Evolutionary conservation across 1,140 invertebrate species (phyloP), one percentile per base, ranked within the genome.

Genomic region (Cryptotermes secundus): DNA sequence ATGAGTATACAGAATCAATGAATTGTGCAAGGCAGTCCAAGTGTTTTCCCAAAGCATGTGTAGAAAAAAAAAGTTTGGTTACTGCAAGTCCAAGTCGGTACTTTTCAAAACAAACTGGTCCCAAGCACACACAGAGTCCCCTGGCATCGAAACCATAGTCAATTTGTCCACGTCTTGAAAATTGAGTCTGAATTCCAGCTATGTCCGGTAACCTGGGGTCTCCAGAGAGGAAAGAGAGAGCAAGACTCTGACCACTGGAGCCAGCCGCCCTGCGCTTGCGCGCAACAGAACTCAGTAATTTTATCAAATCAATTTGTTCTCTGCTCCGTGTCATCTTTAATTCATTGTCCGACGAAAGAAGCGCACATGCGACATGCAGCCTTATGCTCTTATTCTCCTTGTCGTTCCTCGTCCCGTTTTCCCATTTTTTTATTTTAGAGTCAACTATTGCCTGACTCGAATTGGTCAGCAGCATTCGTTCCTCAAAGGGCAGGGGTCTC

Each of bases 241-340:
- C 16, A 19, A 19, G 59, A 72, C 59, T 10, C 59, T 9, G 59
- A 72, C 59, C 59, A 16, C 59, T 31, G 26, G 59, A 26, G 26
- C 59, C 59, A 26, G 26, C 59, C 59, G 59, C 26, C 26, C 7
- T 72, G 59, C 10, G 14, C n/a, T 45, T 81, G 34, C 59, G 59
- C 59, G 59, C 59, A 31, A n/a, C 59, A 31, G 83, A 79, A 79
- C 3, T 7, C 59, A 31, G 83, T 83, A 83, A 83, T 83, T 83
- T 83, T 79, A 83, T 83, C 83, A 83, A 83, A 83, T 83, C 83
- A 83, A 83, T 83, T 83, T 83, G 83, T 59, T 49, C 81, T 49
- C 83, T n/a, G 34, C 9, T 34, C 53, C 7, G 72, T 83, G 83
- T 49, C 53, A 83, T 83, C 83, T 83, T 83, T 83, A 83, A 83